A percentile compares a stretch with the other conserved stretches of the same genome.
phyloP scores from a whole-genome alignment of 2,888 invertebrate genomes.

The Pollenia amentaria region DNA sequence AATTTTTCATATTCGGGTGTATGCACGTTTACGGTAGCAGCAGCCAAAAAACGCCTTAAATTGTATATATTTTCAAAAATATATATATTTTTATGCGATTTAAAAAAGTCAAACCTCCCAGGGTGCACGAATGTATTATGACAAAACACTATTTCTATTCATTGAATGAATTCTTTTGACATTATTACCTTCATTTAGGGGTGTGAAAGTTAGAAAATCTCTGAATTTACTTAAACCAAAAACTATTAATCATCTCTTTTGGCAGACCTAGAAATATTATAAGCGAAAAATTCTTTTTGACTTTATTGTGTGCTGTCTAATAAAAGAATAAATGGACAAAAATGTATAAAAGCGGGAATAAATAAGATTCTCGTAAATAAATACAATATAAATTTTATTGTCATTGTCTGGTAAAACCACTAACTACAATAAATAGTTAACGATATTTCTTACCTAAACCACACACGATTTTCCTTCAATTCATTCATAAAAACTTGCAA shows the following conservation, averaged over 20 bases:
- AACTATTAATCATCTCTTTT: slow-evolving; percentile 59
- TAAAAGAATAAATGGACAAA: slow-evolving; percentile 46
- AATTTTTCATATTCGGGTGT: slow-evolving; percentile 42
- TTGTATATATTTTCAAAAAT: slow-evolving; percentile 2
- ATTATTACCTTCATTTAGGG: slow-evolving; percentile 59
- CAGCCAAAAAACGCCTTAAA: slow-evolving; percentile 40
- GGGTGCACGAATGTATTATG: slow-evolving; percentile 32
- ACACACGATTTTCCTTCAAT: slow-evolving; percentile 36
- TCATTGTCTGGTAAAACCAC: slow-evolving; percentile 57
- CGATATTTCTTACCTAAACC: slow-evolving; percentile 53
- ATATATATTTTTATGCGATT: slow-evolving; percentile 16
- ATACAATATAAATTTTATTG: slow-evolving; percentile 67
- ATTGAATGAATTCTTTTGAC: slow-evolving; percentile 45
- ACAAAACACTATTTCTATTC: slow-evolving; percentile 36
- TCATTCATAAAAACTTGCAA: slow-evolving; percentile 42
- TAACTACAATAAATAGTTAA: slow-evolving; percentile 44
- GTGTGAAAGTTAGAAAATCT: slow-evolving; percentile 49
- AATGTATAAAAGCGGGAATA: slow-evolving; percentile 3
- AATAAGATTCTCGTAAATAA: slow-evolving; percentile 51
- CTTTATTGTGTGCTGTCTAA: slow-evolving; percentile 45
- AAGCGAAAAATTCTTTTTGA: slow-evolving; percentile 38
- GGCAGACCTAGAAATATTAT: slow-evolving; percentile 30
- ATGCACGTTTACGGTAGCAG: slow-evolving; percentile 22
- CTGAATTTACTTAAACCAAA: slow-evolving; percentile 31
- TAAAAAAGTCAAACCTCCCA: slow-evolving; percentile 61